Base-by-base conservation (phyloP, 1,140 invertebrate genomes). In the Ceratina australensis region DNA sequence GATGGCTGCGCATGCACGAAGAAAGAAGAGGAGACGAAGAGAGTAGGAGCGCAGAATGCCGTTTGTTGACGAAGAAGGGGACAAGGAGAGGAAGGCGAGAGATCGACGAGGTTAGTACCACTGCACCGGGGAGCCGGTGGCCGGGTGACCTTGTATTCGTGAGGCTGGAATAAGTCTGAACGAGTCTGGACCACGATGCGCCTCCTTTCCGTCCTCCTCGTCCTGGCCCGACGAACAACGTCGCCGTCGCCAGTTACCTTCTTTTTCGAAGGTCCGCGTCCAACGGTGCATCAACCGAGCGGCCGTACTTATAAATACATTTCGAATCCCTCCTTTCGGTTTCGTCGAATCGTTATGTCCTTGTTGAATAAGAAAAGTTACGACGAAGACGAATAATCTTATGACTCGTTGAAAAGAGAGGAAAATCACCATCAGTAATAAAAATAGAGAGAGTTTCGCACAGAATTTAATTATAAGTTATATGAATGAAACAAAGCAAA, bases 121-220 rank as follows among this genome's bases (percentile, higher is more conserved):
- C 81, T 87, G 87, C 87, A 87, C 85, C 87, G 87, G 88, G 84
- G 84, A 42, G 33, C 33, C 88, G 84, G 85, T 90, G 89, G 89
- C 91, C 88, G 89, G 86, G 85, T 92, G 90, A 92, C 91, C 91
- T 92, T 92, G 91, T 87, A 81, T 81, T 86, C 86, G 87, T 86
- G 87, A 88, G 86, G 56, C 79, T 82, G 69, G 65, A 82, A 82
- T 88, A 87, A 84, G 86, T 89, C 88, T 87, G 87, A 86, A 80
- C 76, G 77, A n/a, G 52, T 42, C 33, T 42, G 33, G 33, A 42
- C 33, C 52, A n/a, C 87, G 89, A 89, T 88, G 87, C 86, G 85
- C 89, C 60, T 57, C 50, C 59, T 72, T 47, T 72, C 64, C 59
- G 63, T 78, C 67, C 57, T 63, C 74, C 73, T 52, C 80, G 50